Base-by-base conservation (phyloP, 2,888 invertebrate genomes). In the Resseliella maxima region DNA sequence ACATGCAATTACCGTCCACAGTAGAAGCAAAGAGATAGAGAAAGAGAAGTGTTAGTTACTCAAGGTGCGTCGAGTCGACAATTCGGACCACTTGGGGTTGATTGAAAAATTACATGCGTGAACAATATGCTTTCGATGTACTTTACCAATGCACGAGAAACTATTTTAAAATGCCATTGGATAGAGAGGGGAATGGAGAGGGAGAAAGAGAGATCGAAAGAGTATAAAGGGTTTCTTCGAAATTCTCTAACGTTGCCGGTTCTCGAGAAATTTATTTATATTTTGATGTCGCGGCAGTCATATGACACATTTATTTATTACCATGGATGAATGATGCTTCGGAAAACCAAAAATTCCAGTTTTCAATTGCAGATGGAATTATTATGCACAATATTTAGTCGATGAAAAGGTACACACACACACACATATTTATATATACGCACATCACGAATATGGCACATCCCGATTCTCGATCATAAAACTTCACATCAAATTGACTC, bases 51-150 rank as follows among this genome's bases (percentile, higher is more conserved):
- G 72, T 31, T 72, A 59, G 72, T 31, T 72, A 35, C 10, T 72
- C 72, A 72, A 72, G 72, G 72, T 72, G 72, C 35, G 72, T n/a
- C 18, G 46, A 72, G 72, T 72, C 72, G 72, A 72, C 72, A 35
- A 35, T 35, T 72, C 72, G 72, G 72, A 72, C 72, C 72, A 72
- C 72, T 72, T 72, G 72, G 72, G 72, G 72, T 72, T 72, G 72
- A 72, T 72, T 72, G 72, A 72, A 72, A 72, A 72, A 72, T 72
- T 72, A 72, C 72, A 72, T 72, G 72, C 72, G 35, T 72, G 72
- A 72, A 72, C 72, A 72, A 72, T 72, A 72, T 72, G 72, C 72
- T 72, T 72, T 72, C 31, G 31, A 72, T 59, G 18, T 72, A 72
- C 3, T 10, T 59, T 50, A 15, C 8, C 24, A 5, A 59, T 59